Evolutionary conservation across 1,140 invertebrate genomes (phyloP).

Genomic region (Potamilus streckersoni): DNA sequence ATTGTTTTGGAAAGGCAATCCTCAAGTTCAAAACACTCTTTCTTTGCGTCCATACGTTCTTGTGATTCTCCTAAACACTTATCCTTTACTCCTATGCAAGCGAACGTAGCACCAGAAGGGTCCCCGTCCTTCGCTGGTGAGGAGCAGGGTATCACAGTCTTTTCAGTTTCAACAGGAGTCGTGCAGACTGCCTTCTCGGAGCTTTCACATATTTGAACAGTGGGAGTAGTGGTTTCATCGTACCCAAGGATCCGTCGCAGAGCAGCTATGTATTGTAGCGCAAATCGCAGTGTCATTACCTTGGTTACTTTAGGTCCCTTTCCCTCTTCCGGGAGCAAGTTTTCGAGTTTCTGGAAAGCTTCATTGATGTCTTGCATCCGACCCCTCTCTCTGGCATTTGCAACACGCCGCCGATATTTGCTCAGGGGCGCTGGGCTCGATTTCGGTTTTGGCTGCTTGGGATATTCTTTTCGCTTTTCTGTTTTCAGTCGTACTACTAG

Average conservation of each 20-base stretch:
- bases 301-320: conserved; percentile 79
- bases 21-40: too few species aligned
- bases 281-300: conserved; percentile 86
- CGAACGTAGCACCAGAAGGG: too few species aligned
- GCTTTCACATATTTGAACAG: conserved; percentile 9
- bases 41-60: too few species aligned
- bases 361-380: conserved; percentile 90
- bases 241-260: conserved; percentile 70
- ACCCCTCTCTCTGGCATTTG: conserved; percentile 86
- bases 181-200: neutral
- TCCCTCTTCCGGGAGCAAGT: conserved; percentile 77
- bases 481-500: conserved; percentile 30
- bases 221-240: neutral
- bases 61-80: too few species aligned
- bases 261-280: conserved; percentile 87
- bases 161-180: too few species aligned
- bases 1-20: too few species aligned
- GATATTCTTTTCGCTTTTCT: conserved; percentile 28
- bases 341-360: conserved; percentile 84
- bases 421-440: conserved; percentile 84
- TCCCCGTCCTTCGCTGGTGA: too few species aligned
- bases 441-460: conserved; percentile 72
- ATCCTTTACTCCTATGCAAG: too few species aligned
- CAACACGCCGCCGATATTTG: conserved; percentile 89
- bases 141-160: too few species aligned